These are phyloP conservation scores for Clarias platycephalus DNA, from an alignment of 2,797 vertebrate species.

Conservation along the genomic window DNA sequence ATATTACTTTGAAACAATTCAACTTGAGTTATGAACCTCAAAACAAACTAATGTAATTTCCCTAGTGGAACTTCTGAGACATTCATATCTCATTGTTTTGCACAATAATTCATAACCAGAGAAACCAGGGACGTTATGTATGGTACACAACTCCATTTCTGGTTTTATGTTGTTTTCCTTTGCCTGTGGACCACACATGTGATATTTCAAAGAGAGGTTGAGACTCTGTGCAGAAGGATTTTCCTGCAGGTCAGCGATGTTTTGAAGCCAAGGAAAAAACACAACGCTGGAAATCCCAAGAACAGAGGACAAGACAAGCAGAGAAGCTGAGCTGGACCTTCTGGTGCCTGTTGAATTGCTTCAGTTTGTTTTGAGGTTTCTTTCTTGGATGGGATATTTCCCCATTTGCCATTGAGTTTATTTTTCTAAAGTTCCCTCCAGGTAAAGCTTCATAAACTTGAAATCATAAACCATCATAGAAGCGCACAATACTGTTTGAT, in stretches of 20 bases:
- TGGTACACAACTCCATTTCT: not conserved
- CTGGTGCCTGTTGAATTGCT: constrained; percentile 5
- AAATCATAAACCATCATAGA: not conserved
- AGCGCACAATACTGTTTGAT: not conserved
- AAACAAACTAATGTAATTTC: not conserved
- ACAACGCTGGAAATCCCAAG: constrained; percentile 18
- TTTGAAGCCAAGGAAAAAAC: constrained; percentile 1
- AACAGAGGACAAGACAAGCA: constrained; percentile 1
- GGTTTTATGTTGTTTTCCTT: constrained; percentile 22
- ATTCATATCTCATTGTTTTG: constrained; percentile 4
- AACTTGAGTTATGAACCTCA: not conserved
- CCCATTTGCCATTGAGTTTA: not conserved
- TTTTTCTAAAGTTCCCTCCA: not conserved
- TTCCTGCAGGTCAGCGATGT: constrained; percentile 38
- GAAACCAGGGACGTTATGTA: not conserved
- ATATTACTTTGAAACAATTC: not conserved
- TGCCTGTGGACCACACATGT: constrained; percentile 23
- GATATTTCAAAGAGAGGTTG: constrained; percentile 28
- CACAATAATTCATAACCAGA: constrained; percentile 13
- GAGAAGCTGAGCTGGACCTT: constrained; percentile 26
- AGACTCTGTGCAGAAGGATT: constrained; percentile 26
- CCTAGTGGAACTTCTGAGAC: not conserved
- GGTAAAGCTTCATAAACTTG: constrained; percentile 8
- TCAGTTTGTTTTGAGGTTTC: constrained; percentile 8
- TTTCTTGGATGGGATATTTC: constrained; percentile 22